phyloP scores from a whole-genome alignment of 2,888 invertebrate species.

The Dione vanillae region DNA sequence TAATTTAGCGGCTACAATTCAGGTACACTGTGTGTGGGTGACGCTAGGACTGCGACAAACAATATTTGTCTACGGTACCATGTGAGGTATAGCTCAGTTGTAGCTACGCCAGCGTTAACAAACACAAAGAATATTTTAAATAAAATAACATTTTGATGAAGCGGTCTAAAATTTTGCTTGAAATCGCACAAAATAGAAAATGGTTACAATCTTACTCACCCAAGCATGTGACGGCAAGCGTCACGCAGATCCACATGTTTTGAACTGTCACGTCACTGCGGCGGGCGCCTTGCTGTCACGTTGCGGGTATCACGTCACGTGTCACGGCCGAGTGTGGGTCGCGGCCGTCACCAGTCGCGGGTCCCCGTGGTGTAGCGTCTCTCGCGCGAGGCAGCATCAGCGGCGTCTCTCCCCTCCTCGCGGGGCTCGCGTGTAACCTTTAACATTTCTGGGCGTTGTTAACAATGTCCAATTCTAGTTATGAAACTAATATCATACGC shows the following conservation, averaged over 20 bases:
- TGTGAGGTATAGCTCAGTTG: no score
- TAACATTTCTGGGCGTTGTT: slow-evolving; percentile 11
- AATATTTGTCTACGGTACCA: no score
- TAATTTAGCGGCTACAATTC: no score
- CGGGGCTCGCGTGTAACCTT: slow-evolving; percentile 20
- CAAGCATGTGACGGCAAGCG: slow-evolving; percentile 15
- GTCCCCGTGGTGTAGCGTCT: slow-evolving; percentile 13
- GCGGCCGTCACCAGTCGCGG: slow-evolving; percentile 20
- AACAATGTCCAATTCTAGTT: not conserved
- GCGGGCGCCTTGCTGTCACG: not conserved
- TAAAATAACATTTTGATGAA: no score
- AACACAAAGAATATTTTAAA: no score
- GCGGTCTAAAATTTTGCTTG: no score
- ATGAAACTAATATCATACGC: not conserved
- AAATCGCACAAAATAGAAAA: not conserved
- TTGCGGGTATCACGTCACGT: slow-evolving; percentile 2
- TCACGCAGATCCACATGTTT: slow-evolving; percentile 19
- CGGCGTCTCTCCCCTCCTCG: slow-evolving; percentile 21
- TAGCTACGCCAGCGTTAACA: no score
- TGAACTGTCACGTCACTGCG: slow-evolving; percentile 1
- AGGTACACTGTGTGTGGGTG: no score
- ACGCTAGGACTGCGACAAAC: no score
- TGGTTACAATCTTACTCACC: not conserved
- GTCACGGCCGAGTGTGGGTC: not conserved
- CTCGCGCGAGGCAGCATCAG: not conserved